These are phyloP conservation scores for Synanthedon vespiformis DNA, from an alignment of 2,888 invertebrate species.

Conservation along the genomic window DNA sequence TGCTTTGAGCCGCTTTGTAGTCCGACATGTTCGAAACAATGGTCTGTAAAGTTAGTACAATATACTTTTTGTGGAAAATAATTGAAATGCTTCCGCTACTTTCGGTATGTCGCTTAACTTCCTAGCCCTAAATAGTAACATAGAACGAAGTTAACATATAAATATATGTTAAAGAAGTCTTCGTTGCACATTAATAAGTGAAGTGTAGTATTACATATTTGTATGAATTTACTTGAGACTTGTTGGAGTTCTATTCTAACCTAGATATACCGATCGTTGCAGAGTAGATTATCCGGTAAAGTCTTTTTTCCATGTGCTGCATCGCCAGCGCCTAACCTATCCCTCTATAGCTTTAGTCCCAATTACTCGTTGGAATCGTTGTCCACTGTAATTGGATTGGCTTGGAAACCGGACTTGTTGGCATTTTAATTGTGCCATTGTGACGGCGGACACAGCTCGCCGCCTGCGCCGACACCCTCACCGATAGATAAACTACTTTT, in stretches of 20 bases:
- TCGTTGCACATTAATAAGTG: no score
- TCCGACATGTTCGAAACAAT: not conserved
- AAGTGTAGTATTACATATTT: no score
- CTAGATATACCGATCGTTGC: no score
- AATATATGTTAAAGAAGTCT: no score
- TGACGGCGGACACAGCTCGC: slow-evolving; percentile 54
- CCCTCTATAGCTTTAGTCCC: slow-evolving; percentile 39
- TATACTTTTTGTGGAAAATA: not conserved
- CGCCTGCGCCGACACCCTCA: slow-evolving; percentile 35
- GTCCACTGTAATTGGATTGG: slow-evolving; percentile 69
- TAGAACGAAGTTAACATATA: no score
- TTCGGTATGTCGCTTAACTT: not conserved
- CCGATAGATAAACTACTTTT: slow-evolving; percentile 48
- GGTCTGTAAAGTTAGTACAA: not conserved
- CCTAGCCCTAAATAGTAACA: no score
- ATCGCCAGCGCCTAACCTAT: slow-evolving; percentile 31
- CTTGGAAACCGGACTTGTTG: slow-evolving; percentile 67
- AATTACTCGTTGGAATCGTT: slow-evolving; percentile 69
- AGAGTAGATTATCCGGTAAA: slow-evolving; percentile 14
- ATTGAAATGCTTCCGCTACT: not conserved
- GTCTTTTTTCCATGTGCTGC: slow-evolving; percentile 43
- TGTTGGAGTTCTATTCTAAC: no score
- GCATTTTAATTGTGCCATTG: slow-evolving; percentile 72
- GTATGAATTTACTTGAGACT: no score
- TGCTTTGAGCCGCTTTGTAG: slow-evolving; percentile 29